Conservation (phyloP, 2,113 vertebrate genomes). For the Haplochromis burtoni region DNA sequence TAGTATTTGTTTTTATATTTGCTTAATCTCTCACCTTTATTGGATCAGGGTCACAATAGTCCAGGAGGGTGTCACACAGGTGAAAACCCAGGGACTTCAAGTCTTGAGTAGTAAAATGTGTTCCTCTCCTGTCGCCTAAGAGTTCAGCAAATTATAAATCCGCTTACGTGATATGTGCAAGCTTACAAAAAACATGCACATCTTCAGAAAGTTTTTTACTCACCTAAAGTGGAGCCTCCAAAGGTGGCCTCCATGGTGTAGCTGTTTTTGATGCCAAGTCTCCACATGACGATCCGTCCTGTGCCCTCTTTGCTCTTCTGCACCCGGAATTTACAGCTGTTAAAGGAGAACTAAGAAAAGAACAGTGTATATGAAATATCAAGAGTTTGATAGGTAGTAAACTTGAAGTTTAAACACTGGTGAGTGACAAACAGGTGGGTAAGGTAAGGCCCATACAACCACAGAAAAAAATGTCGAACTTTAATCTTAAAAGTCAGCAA, state of each 20-base stretch:
- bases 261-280: slow-evolving; percentile 84
- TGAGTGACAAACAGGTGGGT: background rate
- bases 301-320: slow-evolving; percentile 88
- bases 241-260: slow-evolving; percentile 92
- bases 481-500: background rate
- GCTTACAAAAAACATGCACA: background rate
- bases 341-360: slow-evolving; percentile 81
- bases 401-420: background rate
- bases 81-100: slow-evolving; percentile 81
- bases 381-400: background rate
- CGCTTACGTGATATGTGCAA: background rate
- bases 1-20: background rate
- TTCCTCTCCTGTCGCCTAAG: slow-evolving; percentile 76
- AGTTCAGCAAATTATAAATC: background rate
- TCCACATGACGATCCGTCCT: slow-evolving; percentile 87
- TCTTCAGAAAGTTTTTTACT: background rate
- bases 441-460: background rate
- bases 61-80: slow-evolving; percentile 88
- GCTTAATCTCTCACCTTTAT: slow-evolving; percentile 72
- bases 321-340: slow-evolving; percentile 88
- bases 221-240: slow-evolving; percentile 85
- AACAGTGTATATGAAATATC: background rate
- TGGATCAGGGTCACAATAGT: slow-evolving; percentile 84
- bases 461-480: background rate
- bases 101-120: slow-evolving; percentile 81